phyloP scores from a whole-genome alignment of 2,113 vertebrate genomes.

The Rana temporaria region DNA sequence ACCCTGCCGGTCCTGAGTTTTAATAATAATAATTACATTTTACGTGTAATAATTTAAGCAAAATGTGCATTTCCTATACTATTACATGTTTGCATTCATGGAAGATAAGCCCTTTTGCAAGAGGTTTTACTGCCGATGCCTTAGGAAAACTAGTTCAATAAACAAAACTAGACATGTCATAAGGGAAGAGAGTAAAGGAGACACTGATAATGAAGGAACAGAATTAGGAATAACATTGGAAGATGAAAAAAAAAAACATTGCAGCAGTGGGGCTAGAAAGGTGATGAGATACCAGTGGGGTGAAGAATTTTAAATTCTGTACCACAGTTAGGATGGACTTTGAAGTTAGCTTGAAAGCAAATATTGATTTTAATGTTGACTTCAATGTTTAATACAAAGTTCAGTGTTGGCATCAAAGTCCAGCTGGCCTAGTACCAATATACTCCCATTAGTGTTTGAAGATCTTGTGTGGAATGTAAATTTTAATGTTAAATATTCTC shows the following conservation, averaged over 20 bases:
- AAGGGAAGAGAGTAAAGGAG: background rate
- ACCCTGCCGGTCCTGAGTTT: background rate
- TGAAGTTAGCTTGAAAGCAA: conserved; percentile 47
- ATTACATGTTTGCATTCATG: background rate
- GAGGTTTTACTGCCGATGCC: background rate
- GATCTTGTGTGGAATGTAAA: conserved; percentile 37
- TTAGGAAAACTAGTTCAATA: background rate
- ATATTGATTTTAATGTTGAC: conserved; percentile 54
- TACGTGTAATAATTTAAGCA: background rate
- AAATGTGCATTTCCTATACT: background rate
- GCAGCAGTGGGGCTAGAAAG: conserved; percentile 6
- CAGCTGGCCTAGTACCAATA: conserved; percentile 18
- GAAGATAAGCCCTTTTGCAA: background rate
- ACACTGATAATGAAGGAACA: conserved; percentile 17
- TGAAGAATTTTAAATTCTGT: conserved; percentile 39
- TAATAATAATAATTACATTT: background rate
- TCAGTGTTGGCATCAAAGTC: conserved; percentile 49
- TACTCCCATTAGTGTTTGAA: conserved; percentile 32
- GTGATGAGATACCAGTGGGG: conserved; percentile 21
- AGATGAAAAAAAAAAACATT: background rate
- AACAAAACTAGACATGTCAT: background rate
- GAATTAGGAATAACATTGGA: background rate
- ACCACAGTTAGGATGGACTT: conserved; percentile 33
- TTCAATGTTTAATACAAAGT: conserved; percentile 46
- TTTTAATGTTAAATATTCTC: conserved; percentile 33